Conservation (phyloP, 2,888 invertebrate species). For the Nymphalis urticae region DNA sequence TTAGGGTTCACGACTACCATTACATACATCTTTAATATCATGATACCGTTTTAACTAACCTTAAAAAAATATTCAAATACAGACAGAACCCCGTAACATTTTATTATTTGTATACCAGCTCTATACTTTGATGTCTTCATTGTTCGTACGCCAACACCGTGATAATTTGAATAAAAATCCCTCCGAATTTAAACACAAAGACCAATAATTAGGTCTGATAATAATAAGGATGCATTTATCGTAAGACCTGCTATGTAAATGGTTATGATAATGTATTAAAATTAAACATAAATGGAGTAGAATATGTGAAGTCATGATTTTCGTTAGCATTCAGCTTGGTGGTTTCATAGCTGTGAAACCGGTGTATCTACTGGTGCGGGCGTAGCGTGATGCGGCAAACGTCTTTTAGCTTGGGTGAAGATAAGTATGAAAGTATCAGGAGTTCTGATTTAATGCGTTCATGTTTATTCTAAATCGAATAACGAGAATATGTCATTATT, state of each 20-base stretch:
- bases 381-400: slow-evolving; percentile 66
- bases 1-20: not conserved
- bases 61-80: not conserved
- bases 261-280: slow-evolving; percentile 73
- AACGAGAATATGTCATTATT: not conserved
- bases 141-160: slow-evolving; percentile 59
- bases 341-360: slow-evolving; percentile 56
- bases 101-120: slow-evolving; percentile 49
- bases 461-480: not conserved
- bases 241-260: slow-evolving; percentile 73
- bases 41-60: too few relatives aligned
- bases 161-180: slow-evolving; percentile 68
- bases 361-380: slow-evolving; percentile 52
- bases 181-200: slow-evolving; percentile 74
- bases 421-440: slow-evolving; percentile 13
- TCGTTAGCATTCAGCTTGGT: slow-evolving; percentile 58
- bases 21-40: too few relatives aligned
- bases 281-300: slow-evolving; percentile 74
- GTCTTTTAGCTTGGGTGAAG: slow-evolving; percentile 44
- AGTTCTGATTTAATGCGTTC: slow-evolving; percentile 1
- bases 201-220: slow-evolving; percentile 76
- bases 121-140: slow-evolving; percentile 51
- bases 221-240: slow-evolving; percentile 66
- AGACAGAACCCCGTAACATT: not conserved
- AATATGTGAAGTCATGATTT: slow-evolving; percentile 72